phyloP scores from a whole-genome alignment of 2,113 vertebrate species.

The Cathartes aura region DNA sequence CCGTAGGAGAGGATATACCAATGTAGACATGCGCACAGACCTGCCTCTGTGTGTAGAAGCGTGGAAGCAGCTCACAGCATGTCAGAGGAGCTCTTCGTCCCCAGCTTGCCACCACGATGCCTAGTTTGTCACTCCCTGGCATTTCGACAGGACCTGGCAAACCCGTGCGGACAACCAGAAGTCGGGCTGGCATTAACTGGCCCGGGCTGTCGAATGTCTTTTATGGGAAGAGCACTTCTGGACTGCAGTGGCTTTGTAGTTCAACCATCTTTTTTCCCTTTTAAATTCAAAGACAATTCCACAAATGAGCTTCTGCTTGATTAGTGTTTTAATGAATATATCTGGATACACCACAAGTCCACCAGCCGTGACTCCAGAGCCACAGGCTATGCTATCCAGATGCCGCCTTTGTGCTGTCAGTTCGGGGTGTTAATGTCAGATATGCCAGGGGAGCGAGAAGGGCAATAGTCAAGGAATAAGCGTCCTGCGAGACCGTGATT shows the following conservation, averaged over 20 bases:
- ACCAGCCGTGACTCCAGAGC: constrained; percentile 56
- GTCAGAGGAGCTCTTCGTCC: neutral
- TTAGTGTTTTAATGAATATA: constrained; percentile 59
- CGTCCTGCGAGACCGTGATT: neutral
- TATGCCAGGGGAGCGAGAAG: neutral
- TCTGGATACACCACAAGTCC: constrained; percentile 41
- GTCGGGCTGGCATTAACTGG: neutral
- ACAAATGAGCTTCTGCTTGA: constrained; percentile 64
- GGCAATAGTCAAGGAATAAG: constrained; percentile 40
- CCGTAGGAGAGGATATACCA: neutral
- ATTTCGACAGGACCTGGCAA: neutral
- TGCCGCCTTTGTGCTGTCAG: constrained; percentile 66
- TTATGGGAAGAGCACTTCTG: constrained; percentile 5
- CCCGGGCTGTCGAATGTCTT: neutral
- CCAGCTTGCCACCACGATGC: neutral
- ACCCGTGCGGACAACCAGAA: neutral
- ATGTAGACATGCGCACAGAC: no score
- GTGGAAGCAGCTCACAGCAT: neutral
- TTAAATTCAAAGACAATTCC: constrained; percentile 62
- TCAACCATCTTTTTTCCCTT: neutral
- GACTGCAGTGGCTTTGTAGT: neutral
- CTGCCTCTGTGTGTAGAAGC: neutral
- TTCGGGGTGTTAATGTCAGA: constrained; percentile 39
- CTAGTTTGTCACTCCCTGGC: neutral
- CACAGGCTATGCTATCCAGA: constrained; percentile 52